Evolutionary conservation across 2,797 vertebrate species (phyloP), one percentile per base, ranked within the genome.

Genomic region (Novumbra hubbsi): DNA sequence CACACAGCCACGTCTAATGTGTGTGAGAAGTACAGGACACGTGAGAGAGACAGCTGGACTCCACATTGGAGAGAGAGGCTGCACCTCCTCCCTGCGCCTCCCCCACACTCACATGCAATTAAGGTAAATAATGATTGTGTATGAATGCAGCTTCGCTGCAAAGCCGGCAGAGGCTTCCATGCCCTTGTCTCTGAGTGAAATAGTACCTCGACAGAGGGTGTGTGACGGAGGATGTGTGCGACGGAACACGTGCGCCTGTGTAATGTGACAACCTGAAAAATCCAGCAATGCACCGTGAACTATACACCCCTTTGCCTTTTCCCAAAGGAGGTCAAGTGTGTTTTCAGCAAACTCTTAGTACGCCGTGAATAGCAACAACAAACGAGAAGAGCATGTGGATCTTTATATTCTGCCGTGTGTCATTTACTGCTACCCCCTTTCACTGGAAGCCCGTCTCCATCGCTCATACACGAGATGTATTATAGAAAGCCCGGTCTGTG

Each of bases 41-140:
- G 49, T 60, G n/a, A 34, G 60, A 45, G 34, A 17, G 34, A 34
- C 16, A 34, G 83, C 90, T 87, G 71, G 78, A 90, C 60, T 73
- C 83, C 75, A 79, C 83, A 85, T 75, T 0, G 1, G 57, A 80
- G 80, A 77, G 86, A 80, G 86, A 81, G 80, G 82, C 74, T 45
- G 83, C 78, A 12, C 79, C 87, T 85, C 87, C 87, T 83, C 85
- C 83, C 87, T 86, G n/a, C 34, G 2, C 34, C 34, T 7, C 1
- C 1, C 34, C 34, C 34, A 88, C 86, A 89, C 88, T 88, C 83
- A 83, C 71, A 70, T 80, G 85, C 86, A 88, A 90, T 91, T 91
- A 90, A 83, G 87, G 86, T 91, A 90, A 91, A 89, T 90, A 89
- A 90, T 90, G 88, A 88, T 82, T 27, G 30, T 80, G 84, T 87